phyloP scores from a whole-genome alignment of 2,888 invertebrate genomes.

The Calliopum simillimum region DNA sequence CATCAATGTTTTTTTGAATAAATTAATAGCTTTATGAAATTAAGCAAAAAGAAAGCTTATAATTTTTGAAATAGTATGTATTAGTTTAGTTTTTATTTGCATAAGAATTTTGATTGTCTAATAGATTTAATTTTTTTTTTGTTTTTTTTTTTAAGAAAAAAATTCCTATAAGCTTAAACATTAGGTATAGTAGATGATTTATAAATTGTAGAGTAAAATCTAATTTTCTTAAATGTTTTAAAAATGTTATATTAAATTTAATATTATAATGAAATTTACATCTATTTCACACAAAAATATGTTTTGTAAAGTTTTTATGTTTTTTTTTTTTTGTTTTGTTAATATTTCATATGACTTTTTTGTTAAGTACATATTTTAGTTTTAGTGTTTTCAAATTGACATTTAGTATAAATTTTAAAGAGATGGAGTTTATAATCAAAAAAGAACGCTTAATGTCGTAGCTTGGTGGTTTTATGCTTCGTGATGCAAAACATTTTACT shows the following conservation, averaged over 20 bases:
- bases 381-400: constrained; percentile 47
- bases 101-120: constrained; percentile 60
- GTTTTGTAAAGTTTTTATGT: constrained; percentile 40
- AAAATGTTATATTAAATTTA: constrained; percentile 19
- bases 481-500: too few species aligned
- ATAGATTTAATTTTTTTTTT: constrained; percentile 9
- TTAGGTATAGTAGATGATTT: neutral
- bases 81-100: constrained; percentile 7
- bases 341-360: constrained; percentile 9
- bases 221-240: constrained; percentile 8
- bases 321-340: constrained; percentile 17
- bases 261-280: constrained; percentile 11
- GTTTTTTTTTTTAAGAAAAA: neutral
- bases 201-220: neutral
- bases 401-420: constrained; percentile 47
- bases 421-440: constrained; percentile 43
- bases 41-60: too few species aligned
- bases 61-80: neutral
- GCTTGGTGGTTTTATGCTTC: too few species aligned
- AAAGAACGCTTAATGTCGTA: too few species aligned
- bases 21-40: too few species aligned
- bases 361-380: neutral
- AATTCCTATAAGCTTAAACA: neutral
- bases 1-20: too few species aligned
- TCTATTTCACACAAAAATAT: constrained; percentile 37